Base-by-base conservation (phyloP, 2,797 vertebrate species). In the Notamacropus eugenii region DNA sequence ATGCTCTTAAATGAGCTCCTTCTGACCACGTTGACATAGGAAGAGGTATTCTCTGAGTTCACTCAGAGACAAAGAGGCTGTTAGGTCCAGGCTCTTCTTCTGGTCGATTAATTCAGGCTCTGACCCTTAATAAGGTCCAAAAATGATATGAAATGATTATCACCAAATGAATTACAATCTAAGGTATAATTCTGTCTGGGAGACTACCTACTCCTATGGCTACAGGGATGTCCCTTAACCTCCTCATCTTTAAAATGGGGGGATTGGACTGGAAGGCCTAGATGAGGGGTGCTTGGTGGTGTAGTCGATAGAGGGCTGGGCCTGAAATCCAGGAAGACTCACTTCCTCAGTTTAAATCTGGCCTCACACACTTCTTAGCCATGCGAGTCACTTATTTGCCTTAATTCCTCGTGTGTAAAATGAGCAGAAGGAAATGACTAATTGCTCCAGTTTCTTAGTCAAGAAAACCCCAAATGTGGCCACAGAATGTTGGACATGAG, bases 271-370 rank as follows among this genome's bases (percentile, higher is more conserved):
- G 67, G 67, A 24, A 40, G n/a, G 12, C 1, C n/a, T 40, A 46
- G 62, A 67, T n/a, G 14, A 34, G 34, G 67, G n/a, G 1, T n/a
- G 34, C 3, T 16, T n/a, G 13, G 0, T n/a, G 59, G 14, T n/a
- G 1, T 5, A 6, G 16, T 40, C 4, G 34, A 74, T 16, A 40
- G 59, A 40, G 16, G 0, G 5, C 16, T 3, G 1, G 34, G 1
- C 34, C 62, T 40, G 34, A 13, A 10, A 40, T 5, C 5, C 34
- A 40, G 34, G 62, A 67, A 67, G 59, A 67, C 14, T n/a, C 62
- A 29, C 8, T 59, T 11, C 9, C 29, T 59, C 6, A 62, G 4
- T 62, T 13, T 31, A 62, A 31, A 34, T 62, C 59, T 62, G 11
- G 31, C 59, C 59, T 62, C 59, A 14, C 29, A 62, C 12, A 4